Base-by-base conservation (phyloP, 1,140 invertebrate genomes). In the Planococcus citri region DNA sequence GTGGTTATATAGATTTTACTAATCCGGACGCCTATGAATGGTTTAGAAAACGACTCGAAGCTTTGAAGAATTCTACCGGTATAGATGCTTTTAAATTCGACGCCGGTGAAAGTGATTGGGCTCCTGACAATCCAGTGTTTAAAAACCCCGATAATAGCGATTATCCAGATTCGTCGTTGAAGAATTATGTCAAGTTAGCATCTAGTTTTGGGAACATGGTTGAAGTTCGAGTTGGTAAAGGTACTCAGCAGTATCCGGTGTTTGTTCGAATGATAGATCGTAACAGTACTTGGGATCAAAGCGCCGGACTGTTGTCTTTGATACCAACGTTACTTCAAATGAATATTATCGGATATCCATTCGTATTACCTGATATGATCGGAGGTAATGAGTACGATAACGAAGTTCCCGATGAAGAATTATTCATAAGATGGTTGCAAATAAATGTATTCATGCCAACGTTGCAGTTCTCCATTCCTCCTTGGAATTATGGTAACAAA, bases 71-170 rank as follows among this genome's bases (percentile, higher is more conserved):
- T 0, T 78, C 80, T 0, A 83, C 83, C 70, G 87, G 85, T 0
- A 87, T 97, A 27, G 89, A 92, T 75, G 88, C 89, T 71, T 92
- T 94, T 72, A 97, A 97, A 77, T 95, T 96, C 76, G 95, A 97
- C 78, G 94, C 92, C 12, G 94, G 75, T 6, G 76, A 77, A 70
- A 57, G 71, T 17, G 77, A 76, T 33, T 85, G 79, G 77, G 10
- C 17, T 14, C 67, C 51, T 0, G 67, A 70, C 76, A 71, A 84
- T n/a, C 72, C 74, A 1, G 37, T 20, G 0, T 70, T 71, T 14
- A 70, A 70, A 21, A 68, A 70, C 57, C 69, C 4, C 25, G 33
- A 0, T 72, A 6, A 10, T 22, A 73, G 1, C 20, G 68, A 73
- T 22, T 70, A 73, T 20, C 74, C 74, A 4, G 70, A 71, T 1